Conservation (phyloP, 2,113 vertebrate species). For the Dipodomys spectabilis region DNA sequence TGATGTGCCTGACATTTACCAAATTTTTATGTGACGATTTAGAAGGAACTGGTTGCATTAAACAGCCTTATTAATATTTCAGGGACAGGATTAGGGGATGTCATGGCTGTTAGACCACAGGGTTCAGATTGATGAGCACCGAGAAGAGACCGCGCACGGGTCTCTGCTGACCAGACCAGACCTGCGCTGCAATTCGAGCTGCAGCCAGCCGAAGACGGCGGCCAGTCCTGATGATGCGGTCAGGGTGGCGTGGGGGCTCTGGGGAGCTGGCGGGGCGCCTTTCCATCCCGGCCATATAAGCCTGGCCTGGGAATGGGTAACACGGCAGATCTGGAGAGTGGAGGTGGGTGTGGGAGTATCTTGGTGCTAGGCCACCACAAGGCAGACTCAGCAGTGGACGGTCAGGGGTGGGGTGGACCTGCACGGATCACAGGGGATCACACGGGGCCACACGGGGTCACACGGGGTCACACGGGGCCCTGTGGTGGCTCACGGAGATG, state of each 20-base stretch:
- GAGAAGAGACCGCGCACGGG: neutral
- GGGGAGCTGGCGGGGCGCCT: accelerated
- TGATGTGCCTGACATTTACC: conserved; percentile 87
- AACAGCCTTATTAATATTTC: conserved; percentile 84
- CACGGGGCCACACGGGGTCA: accelerated
- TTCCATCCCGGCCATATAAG: neutral
- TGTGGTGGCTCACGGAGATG: accelerated
- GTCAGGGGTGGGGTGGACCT: neutral
- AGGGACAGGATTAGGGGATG: conserved; percentile 78
- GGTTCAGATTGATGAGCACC: conserved; percentile 74
- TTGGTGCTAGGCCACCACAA: neutral
- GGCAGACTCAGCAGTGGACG: neutral
- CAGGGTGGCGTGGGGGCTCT: neutral
- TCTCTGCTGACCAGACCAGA: conserved; percentile 58
- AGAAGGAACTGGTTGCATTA: conserved; percentile 80
- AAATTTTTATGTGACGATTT: conserved; percentile 85
- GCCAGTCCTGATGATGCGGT: accelerated
- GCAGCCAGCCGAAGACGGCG: neutral
- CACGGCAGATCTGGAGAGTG: neutral
- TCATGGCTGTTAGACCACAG: conserved; percentile 56
- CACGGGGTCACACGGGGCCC: no score
- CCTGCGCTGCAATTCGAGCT: neutral
- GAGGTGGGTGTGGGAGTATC: accelerated
- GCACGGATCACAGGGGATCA: neutral
- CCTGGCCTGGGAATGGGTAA: neutral